Conservation (phyloP, 1,140 invertebrate genomes). For the Drosophila auraria region DNA sequence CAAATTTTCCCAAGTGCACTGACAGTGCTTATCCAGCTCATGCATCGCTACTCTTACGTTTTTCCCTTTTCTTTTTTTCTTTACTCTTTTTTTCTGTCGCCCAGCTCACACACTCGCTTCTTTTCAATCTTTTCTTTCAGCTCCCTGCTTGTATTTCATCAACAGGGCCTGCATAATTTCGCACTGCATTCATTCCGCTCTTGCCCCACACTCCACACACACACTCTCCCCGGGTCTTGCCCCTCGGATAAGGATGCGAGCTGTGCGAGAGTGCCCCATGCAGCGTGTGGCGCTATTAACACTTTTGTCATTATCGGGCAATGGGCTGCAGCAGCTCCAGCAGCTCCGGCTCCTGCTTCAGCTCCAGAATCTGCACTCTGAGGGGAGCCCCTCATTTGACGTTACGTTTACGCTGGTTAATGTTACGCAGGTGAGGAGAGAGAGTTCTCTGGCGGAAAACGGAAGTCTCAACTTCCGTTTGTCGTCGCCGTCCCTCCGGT, state of each 20-base stretch:
- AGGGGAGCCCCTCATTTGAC: conserved; percentile 35
- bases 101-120: conserved; percentile 31
- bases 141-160: conserved; percentile 69
- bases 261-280: conserved; percentile 49
- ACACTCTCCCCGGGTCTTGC: neutral
- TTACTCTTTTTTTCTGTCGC: neutral
- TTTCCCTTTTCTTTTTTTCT: conserved; percentile 4
- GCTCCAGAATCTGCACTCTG: conserved; percentile 6
- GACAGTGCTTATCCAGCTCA: conserved; percentile 36
- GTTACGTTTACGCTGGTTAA: conserved; percentile 26
- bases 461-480: conserved; percentile 77
- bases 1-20: neutral
- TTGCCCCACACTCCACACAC: neutral
- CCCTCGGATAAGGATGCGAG: conserved; percentile 27
- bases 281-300: conserved; percentile 78
- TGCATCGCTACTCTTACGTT: conserved; percentile 36
- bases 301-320: conserved; percentile 79
- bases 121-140: conserved; percentile 54
- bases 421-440: conserved; percentile 48
- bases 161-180: conserved; percentile 77
- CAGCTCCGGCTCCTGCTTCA: neutral
- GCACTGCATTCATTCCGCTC: conserved; percentile 52
- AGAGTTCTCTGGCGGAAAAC: conserved; percentile 32
- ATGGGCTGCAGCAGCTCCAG: conserved; percentile 6
- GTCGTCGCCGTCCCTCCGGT: conserved; percentile 43